Base-by-base conservation (phyloP, 1,140 invertebrate species). In the Drosophila ohnishii region DNA sequence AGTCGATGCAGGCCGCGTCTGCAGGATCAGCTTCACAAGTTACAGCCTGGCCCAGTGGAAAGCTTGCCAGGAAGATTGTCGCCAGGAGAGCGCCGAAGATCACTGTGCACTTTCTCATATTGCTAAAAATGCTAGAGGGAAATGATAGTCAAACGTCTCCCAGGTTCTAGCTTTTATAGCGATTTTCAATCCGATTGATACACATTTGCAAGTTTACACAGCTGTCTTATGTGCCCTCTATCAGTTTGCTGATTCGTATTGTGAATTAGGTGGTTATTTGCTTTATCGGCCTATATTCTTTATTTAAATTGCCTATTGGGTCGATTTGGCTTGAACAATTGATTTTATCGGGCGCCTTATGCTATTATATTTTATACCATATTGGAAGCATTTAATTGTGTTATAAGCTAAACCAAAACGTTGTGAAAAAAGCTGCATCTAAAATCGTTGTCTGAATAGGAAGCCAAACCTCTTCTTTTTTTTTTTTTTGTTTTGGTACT, bases 71-170 rank as follows among this genome's bases (percentile, higher is more conserved):
- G 16, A 63, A 25, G 28, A 64, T 45, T 40, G 62, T 64, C 40
- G 42, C 39, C 55, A 64, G 55, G 5, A 64, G 19, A 10, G 8
- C 25, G n/a, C 55, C 55, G 2, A 64, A 9, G 30, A 44, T 44
- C n/a, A 64, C 30, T 11, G 39, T 14, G 1, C 32, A 32, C 10
- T 62, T 65, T 3, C 32, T 65, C 63, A 65, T 65, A 10, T 47
- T 62, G 42, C 58, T 37, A n/a, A n/a, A n/a, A n/a, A n/a, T n/a
- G n/a, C n/a, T 10, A 16, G 28, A 25, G 16, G 7, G 11, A 42
- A 65, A 37, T 65, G 62, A 61, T 61, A 37, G 0, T 62, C n/a
- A 35, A 4, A 25, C 0, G 6, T 0, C 40, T 3, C 0, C 4
- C 1, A 9, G 8, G 30, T 11, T 2, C 19, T 8, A 2, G n/a